Percentiles rank a stretch among this genome's conserved stretches.
Evolutionary conservation across 2,113 vertebrate genomes (phyloP).

Genomic region (Passerina amoena): DNA sequence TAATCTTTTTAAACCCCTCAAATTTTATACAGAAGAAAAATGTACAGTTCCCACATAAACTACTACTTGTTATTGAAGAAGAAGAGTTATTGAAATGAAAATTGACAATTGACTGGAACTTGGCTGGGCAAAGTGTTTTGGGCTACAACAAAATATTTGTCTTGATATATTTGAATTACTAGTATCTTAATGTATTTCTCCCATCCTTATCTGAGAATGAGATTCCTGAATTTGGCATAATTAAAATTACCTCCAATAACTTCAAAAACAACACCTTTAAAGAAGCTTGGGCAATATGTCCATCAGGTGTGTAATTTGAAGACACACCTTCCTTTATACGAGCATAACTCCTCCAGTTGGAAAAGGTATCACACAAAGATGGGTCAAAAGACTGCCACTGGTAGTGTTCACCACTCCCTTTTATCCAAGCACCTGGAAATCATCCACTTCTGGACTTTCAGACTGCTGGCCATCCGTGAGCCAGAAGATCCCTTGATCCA

Average conservation of each 20-base stretch:
- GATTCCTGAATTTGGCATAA: background rate
- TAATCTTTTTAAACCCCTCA: background rate
- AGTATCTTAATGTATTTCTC: background rate
- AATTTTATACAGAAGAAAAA: background rate
- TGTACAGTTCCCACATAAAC: background rate
- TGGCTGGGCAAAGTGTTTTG: background rate
- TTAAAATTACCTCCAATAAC: background rate
- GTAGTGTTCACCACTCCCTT: background rate
- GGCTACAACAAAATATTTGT: background rate
- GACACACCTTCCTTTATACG: rapidly evolving
- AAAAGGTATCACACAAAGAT: background rate
- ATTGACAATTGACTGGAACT: background rate
- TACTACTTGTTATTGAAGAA: background rate
- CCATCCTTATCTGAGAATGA: background rate
- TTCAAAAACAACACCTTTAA: background rate
- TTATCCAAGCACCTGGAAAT: background rate
- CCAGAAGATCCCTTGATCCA: background rate
- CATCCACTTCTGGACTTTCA: background rate
- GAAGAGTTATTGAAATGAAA: background rate
- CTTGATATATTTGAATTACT: background rate
- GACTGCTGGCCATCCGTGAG: rapidly evolving
- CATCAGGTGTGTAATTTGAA: background rate
- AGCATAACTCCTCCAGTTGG: background rate
- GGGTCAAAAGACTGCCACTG: background rate
- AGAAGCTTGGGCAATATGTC: background rate